A percentile compares a stretch with the other conserved stretches of the same genome.
Conservation (phyloP, 2,888 invertebrate genomes). For the Galerucella calmariensis region DNA sequence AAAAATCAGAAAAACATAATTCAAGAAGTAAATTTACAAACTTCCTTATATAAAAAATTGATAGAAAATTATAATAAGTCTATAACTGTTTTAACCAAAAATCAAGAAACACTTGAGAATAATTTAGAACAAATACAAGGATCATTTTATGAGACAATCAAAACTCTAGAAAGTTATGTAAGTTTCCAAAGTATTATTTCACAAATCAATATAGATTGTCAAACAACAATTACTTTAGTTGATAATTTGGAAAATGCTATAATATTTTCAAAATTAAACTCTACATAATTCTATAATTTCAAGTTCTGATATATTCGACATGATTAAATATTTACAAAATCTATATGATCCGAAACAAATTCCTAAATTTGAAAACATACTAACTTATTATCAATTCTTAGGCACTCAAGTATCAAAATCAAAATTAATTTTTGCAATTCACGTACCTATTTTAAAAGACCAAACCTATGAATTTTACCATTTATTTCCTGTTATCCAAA, state of each 20-base stretch:
- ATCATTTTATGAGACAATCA: not conserved
- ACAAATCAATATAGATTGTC: not conserved
- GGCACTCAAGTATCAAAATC: no score
- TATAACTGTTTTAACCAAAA: not conserved
- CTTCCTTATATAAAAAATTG: no score
- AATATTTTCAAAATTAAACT: not conserved
- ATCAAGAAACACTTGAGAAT: not conserved
- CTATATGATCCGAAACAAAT: no score
- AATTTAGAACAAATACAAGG: not conserved
- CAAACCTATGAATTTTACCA: no score
- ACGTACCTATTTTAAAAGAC: no score
- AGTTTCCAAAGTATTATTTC: not conserved
- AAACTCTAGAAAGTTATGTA: not conserved
- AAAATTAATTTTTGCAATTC: no score
- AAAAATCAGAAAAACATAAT: no score
- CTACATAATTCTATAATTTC: not conserved
- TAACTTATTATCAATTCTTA: not conserved
- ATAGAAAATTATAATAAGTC: no score
- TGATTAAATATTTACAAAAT: not conserved
- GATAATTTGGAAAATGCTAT: not conserved
- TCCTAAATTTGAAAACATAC: not conserved
- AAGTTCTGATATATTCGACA: not conserved
- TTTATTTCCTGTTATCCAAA: no score
- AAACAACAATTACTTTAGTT: not conserved
- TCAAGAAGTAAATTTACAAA: not conserved